These are phyloP conservation scores for Stichodactyla helianthus DNA, from an alignment of 64 coral and sea anemone genomes.

Conservation along the genomic window DNA sequence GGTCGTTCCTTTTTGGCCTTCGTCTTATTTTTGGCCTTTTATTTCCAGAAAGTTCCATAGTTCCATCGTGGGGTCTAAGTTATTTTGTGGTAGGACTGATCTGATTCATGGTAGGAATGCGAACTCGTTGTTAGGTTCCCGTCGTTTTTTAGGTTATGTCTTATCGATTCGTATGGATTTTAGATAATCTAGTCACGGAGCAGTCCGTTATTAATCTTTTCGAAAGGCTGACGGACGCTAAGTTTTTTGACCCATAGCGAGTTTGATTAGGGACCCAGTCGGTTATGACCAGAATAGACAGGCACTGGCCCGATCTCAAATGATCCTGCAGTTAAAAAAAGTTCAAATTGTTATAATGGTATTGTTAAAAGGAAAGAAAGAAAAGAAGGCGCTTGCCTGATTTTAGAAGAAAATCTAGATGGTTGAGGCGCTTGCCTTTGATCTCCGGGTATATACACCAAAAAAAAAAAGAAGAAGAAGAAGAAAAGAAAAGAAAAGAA, in stretches of 20 bases:
- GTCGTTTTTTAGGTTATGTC: neutral
- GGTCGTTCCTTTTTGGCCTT: slow-evolving; percentile 17
- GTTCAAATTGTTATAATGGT: no score
- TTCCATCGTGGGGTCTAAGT: neutral
- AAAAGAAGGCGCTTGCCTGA: neutral
- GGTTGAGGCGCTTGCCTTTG: slow-evolving; percentile 14
- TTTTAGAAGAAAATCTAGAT: neutral
- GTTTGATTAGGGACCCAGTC: no score
- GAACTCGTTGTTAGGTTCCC: slow-evolving; percentile 8
- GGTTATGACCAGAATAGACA: no score
- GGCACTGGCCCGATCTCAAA: neutral
- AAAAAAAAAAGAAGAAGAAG: no score
- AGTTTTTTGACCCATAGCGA: no score
- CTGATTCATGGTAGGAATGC: neutral
- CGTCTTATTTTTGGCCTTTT: slow-evolving; percentile 8
- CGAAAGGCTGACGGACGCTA: no score
- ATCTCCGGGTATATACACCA: no score
- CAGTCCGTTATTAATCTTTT: no score
- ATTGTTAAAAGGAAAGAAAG: no score
- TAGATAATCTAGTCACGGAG: neutral
- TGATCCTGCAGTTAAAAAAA: neutral
- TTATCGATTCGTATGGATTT: neutral
- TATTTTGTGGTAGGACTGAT: neutral
- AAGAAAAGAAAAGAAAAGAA: neutral
- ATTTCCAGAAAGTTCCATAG: neutral